Evolutionary conservation across 2,888 invertebrate species (phyloP).

Genomic region (Folsomia candida): DNA sequence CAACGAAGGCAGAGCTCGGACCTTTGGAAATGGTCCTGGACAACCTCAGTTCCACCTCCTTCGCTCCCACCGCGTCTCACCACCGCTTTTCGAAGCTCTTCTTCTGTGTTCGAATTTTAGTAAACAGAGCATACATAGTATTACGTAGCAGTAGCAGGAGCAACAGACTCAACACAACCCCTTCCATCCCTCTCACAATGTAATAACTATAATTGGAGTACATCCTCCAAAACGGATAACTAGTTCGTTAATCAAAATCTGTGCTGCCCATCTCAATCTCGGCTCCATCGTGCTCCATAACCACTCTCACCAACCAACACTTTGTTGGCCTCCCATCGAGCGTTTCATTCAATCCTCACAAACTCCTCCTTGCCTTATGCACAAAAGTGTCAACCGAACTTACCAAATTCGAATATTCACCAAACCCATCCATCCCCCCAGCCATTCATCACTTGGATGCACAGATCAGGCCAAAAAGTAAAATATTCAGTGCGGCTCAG

Average conservation of each 20-base stretch:
- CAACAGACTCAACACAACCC: not conserved
- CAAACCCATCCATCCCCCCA: not conserved
- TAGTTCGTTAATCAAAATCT: constrained; percentile 21
- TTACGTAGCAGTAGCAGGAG: constrained; percentile 8
- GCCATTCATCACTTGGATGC: constrained; percentile 2
- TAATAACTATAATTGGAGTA: constrained; percentile 24
- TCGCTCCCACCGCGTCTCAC: constrained; percentile 1
- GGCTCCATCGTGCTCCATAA: too few relatives aligned
- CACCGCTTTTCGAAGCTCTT: too few relatives aligned
- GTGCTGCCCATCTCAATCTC: constrained; percentile 10
- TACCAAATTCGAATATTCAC: not conserved
- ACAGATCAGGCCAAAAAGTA: not conserved
- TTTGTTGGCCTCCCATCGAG: too few relatives aligned
- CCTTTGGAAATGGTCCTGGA: constrained; percentile 9
- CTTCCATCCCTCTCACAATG: constrained; percentile 17
- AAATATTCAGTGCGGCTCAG: not conserved
- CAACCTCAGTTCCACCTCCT: constrained; percentile 7
- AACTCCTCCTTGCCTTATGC: too few relatives aligned
- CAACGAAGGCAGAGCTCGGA: not conserved
- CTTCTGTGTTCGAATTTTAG: too few relatives aligned
- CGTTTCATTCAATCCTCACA: too few relatives aligned
- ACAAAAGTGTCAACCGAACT: not conserved
- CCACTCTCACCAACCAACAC: too few relatives aligned
- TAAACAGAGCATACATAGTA: not conserved
- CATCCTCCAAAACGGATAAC: constrained; percentile 20